These are phyloP conservation scores for Agonopterix arenella DNA, from an alignment of 2,888 invertebrate genomes.

Conservation along the genomic window DNA sequence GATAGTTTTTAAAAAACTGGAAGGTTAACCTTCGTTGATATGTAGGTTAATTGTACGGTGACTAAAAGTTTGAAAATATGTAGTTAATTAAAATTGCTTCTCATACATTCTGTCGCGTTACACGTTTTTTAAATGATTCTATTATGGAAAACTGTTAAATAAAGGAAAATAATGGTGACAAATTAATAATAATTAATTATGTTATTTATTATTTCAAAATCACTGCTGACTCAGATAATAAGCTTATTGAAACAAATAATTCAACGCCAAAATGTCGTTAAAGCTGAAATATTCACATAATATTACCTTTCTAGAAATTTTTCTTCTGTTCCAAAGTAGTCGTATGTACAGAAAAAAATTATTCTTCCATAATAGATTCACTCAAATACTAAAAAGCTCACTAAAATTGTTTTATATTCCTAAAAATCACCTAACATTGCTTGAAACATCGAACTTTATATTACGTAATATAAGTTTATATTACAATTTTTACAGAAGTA, in stretches of 20 bases:
- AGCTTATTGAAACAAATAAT: too few relatives aligned
- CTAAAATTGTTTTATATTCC: slow-evolving; percentile 23
- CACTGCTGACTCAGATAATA: background rate
- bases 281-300: too few relatives aligned
- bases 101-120: slow-evolving; percentile 1
- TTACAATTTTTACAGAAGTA: slow-evolving; percentile 36
- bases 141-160: background rate
- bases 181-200: background rate
- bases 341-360: too few relatives aligned
- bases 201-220: background rate
- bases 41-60: slow-evolving; percentile 48
- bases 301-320: too few relatives aligned
- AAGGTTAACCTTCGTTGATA: slow-evolving; percentile 44
- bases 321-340: too few relatives aligned
- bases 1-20: slow-evolving; percentile 15
- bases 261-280: too few relatives aligned
- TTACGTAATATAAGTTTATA: slow-evolving; percentile 16
- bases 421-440: slow-evolving; percentile 48
- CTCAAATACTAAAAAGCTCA: slow-evolving; percentile 34
- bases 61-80: slow-evolving; percentile 4
- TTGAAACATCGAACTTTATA: slow-evolving; percentile 40
- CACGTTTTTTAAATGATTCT: background rate
- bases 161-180: background rate
- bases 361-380: slow-evolving; percentile 30
- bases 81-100: too few relatives aligned